Evolutionary conservation across 2,113 vertebrate species (phyloP), one percentile per base, ranked within the genome.

Genomic region (Ovis aries): DNA sequence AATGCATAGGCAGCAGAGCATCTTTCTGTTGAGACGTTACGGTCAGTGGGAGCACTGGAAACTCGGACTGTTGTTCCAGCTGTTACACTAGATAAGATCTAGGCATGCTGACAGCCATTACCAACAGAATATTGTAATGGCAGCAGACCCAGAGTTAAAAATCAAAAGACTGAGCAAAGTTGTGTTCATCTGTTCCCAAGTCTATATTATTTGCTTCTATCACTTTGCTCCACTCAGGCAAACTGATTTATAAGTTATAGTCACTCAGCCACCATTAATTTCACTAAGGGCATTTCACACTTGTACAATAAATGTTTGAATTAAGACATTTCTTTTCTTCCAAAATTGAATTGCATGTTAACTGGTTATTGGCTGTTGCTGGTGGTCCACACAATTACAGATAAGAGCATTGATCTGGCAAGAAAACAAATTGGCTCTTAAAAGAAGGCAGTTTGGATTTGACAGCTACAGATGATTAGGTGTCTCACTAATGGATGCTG

Each of bases 331-430:
- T 98, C 96, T 97, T 96, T 95, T 96, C 96, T 98, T 95, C 91
- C 96, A 93, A 98, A 97, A 98, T 97, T 97, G 97, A 98, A 98
- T 98, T 84, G 96, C 97, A 97, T 97, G 98, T 98, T 98, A 98
- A 98, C 98, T 97, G 92, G 97, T 98, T 98, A 98, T 98, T 98
- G 98, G 98, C 97, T 98, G 97, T 97, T 87, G 52, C 85, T 98
- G 95, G 94, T 97, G 98, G 97, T 97, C 97, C 15, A 88, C 94
- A 98, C 97, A 98, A 98, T 98, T 98, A 98, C 93, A 98, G 98
- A 98, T 98, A 98, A 98, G 97, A 98, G 97, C 98, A 98, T 98
- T 86, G 98, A 99, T 99, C 98, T 98, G 98, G 98, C 97, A 98
- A 97, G 97, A 98, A 98, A 99, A 98, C 98, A 98, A 98, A 98